Conservation (phyloP, 1,140 invertebrate species). For the Lithobius niger region DNA sequence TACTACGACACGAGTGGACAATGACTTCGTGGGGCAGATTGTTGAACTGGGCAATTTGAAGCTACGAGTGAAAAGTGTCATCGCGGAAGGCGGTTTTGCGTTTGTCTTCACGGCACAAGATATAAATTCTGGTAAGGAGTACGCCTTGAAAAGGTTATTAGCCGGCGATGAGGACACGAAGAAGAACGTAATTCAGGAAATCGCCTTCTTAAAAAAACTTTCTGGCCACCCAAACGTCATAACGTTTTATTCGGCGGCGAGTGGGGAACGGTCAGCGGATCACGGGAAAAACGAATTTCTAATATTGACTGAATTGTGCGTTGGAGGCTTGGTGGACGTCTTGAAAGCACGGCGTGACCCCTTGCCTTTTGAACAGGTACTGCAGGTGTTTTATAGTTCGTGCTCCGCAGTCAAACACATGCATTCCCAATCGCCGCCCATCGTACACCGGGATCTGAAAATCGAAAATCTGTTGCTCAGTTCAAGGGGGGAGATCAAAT, state of each 20-base stretch:
- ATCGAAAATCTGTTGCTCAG: constrained; percentile 63
- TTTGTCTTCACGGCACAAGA: constrained; percentile 89
- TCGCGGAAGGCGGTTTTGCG: constrained; percentile 91
- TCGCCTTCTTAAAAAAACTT: constrained; percentile 39
- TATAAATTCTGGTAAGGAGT: constrained; percentile 66
- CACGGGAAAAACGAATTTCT: constrained; percentile 39
- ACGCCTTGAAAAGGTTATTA: constrained; percentile 60
- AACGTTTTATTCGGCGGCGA: constrained; percentile 37
- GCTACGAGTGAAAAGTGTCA: constrained; percentile 72
- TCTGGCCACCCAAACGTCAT: constrained; percentile 41
- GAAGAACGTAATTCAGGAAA: constrained; percentile 37
- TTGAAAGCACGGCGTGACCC: constrained; percentile 47
- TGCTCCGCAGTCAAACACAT: constrained; percentile 81
- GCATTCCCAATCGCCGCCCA: constrained; percentile 75
- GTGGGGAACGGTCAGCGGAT: constrained; percentile 34
- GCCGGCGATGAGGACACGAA: constrained; percentile 38
- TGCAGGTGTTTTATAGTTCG: constrained; percentile 81
- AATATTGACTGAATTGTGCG: constrained; percentile 42
- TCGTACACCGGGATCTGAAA: constrained; percentile 88
- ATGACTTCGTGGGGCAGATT: constrained; percentile 80
- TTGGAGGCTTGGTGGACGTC: constrained; percentile 67
- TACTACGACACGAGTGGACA: constrained; percentile 44
- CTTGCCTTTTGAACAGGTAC: constrained; percentile 57
- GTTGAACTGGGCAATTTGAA: constrained; percentile 80
- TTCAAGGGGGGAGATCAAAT: constrained; percentile 67